Conservation (phyloP, 2,888 invertebrate species). For the Lacanobia wlatinum region DNA sequence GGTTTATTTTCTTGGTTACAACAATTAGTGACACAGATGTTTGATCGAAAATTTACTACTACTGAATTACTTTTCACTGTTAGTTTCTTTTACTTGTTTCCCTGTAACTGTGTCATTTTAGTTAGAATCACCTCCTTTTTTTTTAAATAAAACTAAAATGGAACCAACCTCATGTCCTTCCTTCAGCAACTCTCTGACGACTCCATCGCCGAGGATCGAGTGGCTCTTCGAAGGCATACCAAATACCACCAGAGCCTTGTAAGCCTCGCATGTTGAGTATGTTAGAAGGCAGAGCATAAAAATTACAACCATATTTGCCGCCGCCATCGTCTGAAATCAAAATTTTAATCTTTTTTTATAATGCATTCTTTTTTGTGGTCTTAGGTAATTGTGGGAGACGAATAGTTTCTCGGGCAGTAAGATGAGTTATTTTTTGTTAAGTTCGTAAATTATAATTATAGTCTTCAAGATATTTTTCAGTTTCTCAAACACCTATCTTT, state of each 20-base stretch:
- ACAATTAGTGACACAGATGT: background rate
- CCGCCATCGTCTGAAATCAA: conserved; percentile 44
- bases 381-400: background rate
- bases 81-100: background rate
- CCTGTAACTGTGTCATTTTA: too few relatives aligned
- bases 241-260: conserved; percentile 72
- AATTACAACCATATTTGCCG: background rate
- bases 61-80: background rate
- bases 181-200: conserved; percentile 69
- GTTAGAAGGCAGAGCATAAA: conserved; percentile 33
- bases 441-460: background rate
- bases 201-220: conserved; percentile 71
- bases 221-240: conserved; percentile 73
- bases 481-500: background rate
- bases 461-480: background rate
- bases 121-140: too few relatives aligned
- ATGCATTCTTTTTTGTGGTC: background rate
- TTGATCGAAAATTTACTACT: background rate
- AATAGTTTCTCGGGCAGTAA: background rate
- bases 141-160: background rate
- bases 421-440: background rate
- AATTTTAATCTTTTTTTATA: background rate
- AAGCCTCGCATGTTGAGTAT: conserved; percentile 59
- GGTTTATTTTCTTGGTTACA: background rate
- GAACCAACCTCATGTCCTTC: conserved; percentile 75